Base-by-base conservation (phyloP, 2,888 invertebrate genomes). In the Slavum lentiscoides region DNA sequence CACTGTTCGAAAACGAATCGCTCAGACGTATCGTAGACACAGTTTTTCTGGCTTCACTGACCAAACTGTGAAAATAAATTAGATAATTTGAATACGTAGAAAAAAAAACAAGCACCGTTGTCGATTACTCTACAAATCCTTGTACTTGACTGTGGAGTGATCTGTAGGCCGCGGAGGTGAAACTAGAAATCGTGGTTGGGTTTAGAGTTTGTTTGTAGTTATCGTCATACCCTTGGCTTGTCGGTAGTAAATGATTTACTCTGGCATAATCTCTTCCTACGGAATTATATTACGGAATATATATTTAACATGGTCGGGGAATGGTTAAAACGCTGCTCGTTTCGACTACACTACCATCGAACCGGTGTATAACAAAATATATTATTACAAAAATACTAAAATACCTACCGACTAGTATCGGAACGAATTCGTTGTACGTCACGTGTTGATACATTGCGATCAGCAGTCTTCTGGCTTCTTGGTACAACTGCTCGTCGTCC, bases 401-500 rank as follows among this genome's bases (percentile, higher is more conserved):
- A 13, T 3, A 49, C 17, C 86, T 85, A 91, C 94, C 94, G 83
- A 94, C 86, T 23, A 94, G 86, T 58, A 91, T 87, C 0, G 94
- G 94, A 59, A 94, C 86, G 89, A 91, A 94, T 85, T 94, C 94
- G 84, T 91, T 91, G 85, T 93, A 94, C 0, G 91, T 88, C 59
- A 95, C 91, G 81, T 93, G 91, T 86, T 95, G 95, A 85, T 91
- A 88, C 86, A 92, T 90, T 0, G 93, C 94, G 77, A 91, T 91
- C 1, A 92, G 86, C 80, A 94, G 91, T 83, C 91, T 88, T 74
- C 93, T 89, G 0, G 92, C 86, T 86, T 94, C 94, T 86, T 91
- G 89, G 86, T 91, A 95, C 1, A 93, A 85, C 1, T 87, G 88
- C 82, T 94, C 92, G 84, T 93, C 94, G 23, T 88, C 87, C 91